Conservation (phyloP, 35 echinoderm and acorn worm species). For the Strongylocentrotus purpuratus region DNA sequence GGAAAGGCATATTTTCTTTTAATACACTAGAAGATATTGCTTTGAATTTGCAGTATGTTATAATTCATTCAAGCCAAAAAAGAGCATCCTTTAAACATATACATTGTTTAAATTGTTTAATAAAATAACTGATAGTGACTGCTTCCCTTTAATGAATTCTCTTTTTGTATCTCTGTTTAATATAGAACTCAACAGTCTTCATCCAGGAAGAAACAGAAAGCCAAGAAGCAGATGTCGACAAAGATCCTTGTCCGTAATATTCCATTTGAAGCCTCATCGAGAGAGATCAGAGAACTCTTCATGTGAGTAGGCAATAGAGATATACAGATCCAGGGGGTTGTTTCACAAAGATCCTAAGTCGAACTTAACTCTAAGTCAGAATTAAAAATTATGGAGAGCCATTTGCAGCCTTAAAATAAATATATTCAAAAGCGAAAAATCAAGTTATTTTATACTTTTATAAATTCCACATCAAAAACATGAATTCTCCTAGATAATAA, state of each 20-base stretch:
- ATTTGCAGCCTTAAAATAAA: too few relatives aligned
- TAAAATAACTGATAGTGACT: neutral
- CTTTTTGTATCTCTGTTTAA: neutral
- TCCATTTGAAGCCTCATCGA: slow-evolving; percentile 87
- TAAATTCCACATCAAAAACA: too few relatives aligned
- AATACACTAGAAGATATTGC: too few relatives aligned
- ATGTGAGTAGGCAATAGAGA: slow-evolving; percentile 59
- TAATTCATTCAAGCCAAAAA: neutral
- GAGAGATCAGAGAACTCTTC: slow-evolving; percentile 85
- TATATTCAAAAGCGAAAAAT: too few relatives aligned
- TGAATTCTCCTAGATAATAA: too few relatives aligned
- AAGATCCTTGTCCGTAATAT: slow-evolving; percentile 95
- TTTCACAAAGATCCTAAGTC: too few relatives aligned
- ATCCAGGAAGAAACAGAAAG: slow-evolving; percentile 59
- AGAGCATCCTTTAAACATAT: neutral
- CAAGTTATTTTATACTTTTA: too few relatives aligned
- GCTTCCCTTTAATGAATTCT: neutral
- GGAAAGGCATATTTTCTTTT: too few relatives aligned
- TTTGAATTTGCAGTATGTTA: too few relatives aligned
- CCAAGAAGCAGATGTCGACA: slow-evolving; percentile 82
- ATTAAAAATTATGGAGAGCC: too few relatives aligned
- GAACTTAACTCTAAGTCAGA: too few relatives aligned
- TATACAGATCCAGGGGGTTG: neutral
- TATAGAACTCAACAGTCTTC: slow-evolving; percentile 62
- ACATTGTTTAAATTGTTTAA: neutral